Base-by-base conservation (phyloP, 1,140 invertebrate genomes). In the Steinernema feltiae region DNA sequence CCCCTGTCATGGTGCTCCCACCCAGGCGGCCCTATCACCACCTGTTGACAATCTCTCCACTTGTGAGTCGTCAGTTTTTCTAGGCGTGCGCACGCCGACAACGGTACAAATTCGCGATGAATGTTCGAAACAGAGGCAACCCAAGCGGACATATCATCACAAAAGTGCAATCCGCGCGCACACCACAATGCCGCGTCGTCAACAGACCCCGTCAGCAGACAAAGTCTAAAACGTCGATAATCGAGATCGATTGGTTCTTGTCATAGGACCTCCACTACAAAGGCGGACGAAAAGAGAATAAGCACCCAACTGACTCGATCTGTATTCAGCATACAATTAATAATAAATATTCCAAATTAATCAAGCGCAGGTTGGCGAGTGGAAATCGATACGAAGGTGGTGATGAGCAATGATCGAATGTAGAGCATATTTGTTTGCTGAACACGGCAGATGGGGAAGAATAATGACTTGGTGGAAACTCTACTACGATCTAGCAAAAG, bases 401-500 rank as follows among this genome's bases (percentile, higher is more conserved):
- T n/a, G n/a, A n/a, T n/a, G 35, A 41, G 35, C 35, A 18, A 41
- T 7, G 35, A 41, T 41, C 18, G 35, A 18, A 41, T 41, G 35
- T 41, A 7, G 35, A n/a, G n/a, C n/a, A n/a, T n/a, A n/a, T n/a
- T n/a, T 41, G 35, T 41, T 63, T n/a, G 15, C 15, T 7, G 3
- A 63, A 27, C 15, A 63, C 7, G 53, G 53, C 15, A 15, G 53
- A 27, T 3, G 24, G 53, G 24, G 53, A 63, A 15, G 24, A 63
- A 46, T 7, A n/a, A 12, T 7, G 41, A 46, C 41, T 46, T 63
- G 35, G 18, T 63, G 24, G 53, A 63, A 27, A 15, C 15, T 63
- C 53, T 63, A 63, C 53, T 63, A 17, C 24, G 53, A 63, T 63
- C 53, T 63, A 63, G 53, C 53, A 63, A 63, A 63, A 41, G 35